phyloP scores from a whole-genome alignment of 1,140 invertebrate genomes.

The Rhizoglyphus robini region DNA sequence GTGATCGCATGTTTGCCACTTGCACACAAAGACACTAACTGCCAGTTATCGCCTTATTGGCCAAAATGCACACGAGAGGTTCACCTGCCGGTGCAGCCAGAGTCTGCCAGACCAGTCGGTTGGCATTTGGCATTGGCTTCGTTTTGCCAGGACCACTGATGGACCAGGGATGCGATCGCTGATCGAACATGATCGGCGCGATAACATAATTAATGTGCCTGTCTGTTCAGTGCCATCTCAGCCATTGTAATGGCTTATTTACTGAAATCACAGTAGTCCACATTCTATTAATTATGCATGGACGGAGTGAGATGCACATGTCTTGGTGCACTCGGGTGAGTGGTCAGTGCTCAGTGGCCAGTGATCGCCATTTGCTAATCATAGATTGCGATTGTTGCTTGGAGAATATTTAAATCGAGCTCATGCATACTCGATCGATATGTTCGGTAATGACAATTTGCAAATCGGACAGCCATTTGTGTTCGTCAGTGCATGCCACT shows the following conservation, averaged over 20 bases:
- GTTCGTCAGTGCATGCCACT: not conserved
- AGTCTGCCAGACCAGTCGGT: too few relatives aligned
- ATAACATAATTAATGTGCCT: conserved; percentile 7
- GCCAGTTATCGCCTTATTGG: not conserved
- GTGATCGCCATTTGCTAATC: not conserved
- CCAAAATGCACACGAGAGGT: too few relatives aligned
- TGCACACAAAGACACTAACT: not conserved
- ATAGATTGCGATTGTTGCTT: conserved; percentile 5
- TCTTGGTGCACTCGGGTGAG: not conserved
- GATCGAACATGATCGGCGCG: not conserved
- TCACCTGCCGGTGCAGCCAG: too few relatives aligned
- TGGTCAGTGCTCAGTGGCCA: not conserved
- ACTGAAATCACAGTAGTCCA: not conserved
- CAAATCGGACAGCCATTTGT: conserved; percentile 8
- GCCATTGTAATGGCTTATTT: not conserved
- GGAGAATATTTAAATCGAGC: conserved; percentile 4
- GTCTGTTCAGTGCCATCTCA: not conserved
- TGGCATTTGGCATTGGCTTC: too few relatives aligned
- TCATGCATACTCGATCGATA: conserved; percentile 12
- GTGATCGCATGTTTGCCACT: not conserved
- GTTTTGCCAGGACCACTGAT: too few relatives aligned
- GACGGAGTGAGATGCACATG: not conserved
- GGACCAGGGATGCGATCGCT: not conserved
- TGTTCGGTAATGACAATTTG: not conserved
- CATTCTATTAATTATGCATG: conserved; percentile 6